Conservation (phyloP, 2,888 invertebrate genomes). For the Therioaphis trifolii region DNA sequence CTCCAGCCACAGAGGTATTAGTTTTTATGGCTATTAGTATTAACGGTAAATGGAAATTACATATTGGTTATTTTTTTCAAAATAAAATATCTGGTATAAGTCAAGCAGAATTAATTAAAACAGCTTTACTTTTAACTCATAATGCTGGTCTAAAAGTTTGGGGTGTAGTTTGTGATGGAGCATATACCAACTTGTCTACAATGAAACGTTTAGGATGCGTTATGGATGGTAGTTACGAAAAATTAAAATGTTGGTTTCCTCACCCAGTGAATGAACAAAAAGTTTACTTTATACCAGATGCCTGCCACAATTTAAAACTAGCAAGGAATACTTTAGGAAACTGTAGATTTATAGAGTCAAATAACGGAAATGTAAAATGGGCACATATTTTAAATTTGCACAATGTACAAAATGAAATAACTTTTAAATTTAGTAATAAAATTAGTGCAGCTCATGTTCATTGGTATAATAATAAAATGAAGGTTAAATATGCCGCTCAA, state of each 20-base stretch:
- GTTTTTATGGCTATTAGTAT: slow-evolving; percentile 11
- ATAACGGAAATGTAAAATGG: slow-evolving; percentile 23
- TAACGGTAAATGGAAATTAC: slow-evolving; percentile 30
- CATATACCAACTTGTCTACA: slow-evolving; percentile 1
- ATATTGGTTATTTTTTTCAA: slow-evolving; percentile 14
- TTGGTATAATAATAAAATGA: neutral
- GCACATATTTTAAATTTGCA: slow-evolving; percentile 26
- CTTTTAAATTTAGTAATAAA: slow-evolving; percentile 13
- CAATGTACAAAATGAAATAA: slow-evolving; percentile 1
- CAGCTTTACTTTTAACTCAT: neutral
- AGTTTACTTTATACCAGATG: slow-evolving; percentile 12
- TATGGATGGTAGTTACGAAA: neutral
- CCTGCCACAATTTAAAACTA: slow-evolving; percentile 10
- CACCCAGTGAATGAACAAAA: slow-evolving; percentile 5
- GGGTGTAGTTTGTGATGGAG: slow-evolving; percentile 34
- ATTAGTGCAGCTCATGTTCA: neutral
- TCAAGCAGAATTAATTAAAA: slow-evolving; percentile 15
- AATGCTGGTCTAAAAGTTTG: slow-evolving; percentile 23
- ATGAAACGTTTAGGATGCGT: slow-evolving; percentile 30
- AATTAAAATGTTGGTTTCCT: slow-evolving; percentile 24
- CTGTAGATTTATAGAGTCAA: neutral
- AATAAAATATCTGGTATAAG: slow-evolving; percentile 22
- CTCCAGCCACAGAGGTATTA: neutral
- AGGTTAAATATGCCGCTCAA: slow-evolving; percentile 1
- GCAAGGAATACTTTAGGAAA: slow-evolving; percentile 12